Evolutionary conservation across 2,113 vertebrate species (phyloP).

Genomic region (Tragelaphus buxtoni): DNA sequence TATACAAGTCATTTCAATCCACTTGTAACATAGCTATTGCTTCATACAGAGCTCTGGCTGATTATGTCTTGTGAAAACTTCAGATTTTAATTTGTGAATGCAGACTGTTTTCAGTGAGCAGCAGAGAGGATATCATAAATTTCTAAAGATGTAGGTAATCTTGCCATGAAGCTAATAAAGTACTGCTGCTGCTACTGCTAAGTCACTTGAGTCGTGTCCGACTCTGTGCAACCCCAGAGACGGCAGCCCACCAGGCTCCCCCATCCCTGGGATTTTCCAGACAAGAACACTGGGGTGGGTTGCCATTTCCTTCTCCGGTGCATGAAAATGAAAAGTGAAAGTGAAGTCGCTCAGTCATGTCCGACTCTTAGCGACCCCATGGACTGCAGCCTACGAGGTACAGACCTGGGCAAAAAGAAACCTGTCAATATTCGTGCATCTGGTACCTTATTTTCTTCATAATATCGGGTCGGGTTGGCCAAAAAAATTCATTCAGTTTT

Average conservation of each 20-base stretch:
- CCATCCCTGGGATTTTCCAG: too few relatives aligned
- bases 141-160: neutral
- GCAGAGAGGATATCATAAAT: neutral
- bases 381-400: too few relatives aligned
- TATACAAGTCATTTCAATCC: neutral
- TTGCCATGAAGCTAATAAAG: neutral
- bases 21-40: neutral
- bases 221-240: too few relatives aligned
- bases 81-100: neutral
- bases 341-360: too few relatives aligned
- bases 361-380: too few relatives aligned
- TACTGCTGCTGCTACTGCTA: too few relatives aligned
- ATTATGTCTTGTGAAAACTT: neutral
- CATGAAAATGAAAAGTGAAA: too few relatives aligned
- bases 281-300: too few relatives aligned
- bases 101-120: neutral
- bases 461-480: neutral
- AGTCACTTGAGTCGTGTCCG: too few relatives aligned
- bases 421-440: neutral
- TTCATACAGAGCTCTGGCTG: neutral
- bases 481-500: neutral
- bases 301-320: too few relatives aligned
- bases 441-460: neutral
- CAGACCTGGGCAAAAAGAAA: neutral
- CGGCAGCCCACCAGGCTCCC: too few relatives aligned